Conservation (phyloP, 2,797 vertebrate genomes). For the Mormyrops attenuatus region DNA sequence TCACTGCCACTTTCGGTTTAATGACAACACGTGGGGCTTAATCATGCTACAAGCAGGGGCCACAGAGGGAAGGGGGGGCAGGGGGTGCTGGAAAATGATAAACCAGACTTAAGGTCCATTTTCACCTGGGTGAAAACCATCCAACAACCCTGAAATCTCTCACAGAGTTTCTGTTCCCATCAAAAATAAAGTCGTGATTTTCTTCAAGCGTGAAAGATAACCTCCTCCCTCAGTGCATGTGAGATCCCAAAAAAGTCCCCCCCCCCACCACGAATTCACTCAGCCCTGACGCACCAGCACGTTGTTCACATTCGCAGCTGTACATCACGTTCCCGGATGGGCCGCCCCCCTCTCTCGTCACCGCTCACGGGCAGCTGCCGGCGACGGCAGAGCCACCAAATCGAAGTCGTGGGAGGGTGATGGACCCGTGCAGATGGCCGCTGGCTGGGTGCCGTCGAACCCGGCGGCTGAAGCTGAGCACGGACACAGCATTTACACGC, state of each 20-base stretch:
- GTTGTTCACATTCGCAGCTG: conserved; percentile 28
- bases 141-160: background rate
- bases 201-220: background rate
- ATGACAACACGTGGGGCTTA: background rate
- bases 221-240: background rate
- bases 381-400: conserved; percentile 22
- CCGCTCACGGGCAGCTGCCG: conserved; percentile 35
- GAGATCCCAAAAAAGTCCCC: background rate
- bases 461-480: too few species aligned
- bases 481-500: background rate
- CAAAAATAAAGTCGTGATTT: background rate
- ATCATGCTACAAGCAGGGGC: background rate
- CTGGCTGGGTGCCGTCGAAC: conserved; percentile 25
- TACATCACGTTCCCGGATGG: conserved; percentile 36
- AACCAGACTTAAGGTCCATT: background rate
- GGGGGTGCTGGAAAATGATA: background rate
- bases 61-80: background rate
- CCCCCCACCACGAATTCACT: background rate
- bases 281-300: background rate
- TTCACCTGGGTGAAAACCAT: background rate
- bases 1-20: background rate
- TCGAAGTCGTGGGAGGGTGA: conserved; percentile 53
- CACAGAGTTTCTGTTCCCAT: background rate
- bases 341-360: conserved; percentile 39
- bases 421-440: conserved; percentile 40